Base-by-base conservation (phyloP, 2,888 invertebrate genomes). In the Macrophya annulata region DNA sequence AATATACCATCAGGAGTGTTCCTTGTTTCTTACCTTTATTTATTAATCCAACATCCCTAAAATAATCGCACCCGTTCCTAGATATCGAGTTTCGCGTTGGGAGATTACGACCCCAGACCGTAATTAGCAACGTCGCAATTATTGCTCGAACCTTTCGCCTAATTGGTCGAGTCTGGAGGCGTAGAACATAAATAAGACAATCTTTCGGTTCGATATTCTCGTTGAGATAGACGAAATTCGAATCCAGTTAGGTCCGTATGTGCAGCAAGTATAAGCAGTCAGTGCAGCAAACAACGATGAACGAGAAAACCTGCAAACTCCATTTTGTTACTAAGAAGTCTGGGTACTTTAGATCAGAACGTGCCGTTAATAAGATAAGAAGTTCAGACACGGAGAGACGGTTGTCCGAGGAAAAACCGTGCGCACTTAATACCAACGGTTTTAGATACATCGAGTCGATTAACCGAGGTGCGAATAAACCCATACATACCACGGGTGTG, bases 391-490 rank as follows among this genome's bases (percentile, higher is more conserved):
- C 43, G 77, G 45, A 77, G 17, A 45, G 84, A 59, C 77, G 37
- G 40, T 74, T 43, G 84, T 77, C 76, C 84, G 40, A 25, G 4
- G 12, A 10, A 45, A 77, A 77, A 51, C 48, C 31, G 10, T 21
- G 76, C 76, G 37, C 77, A 51, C 55, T 77, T 77, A 55, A 77
- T 51, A 43, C 31, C 31, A 37, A 77, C 77, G 48, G 25, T 40
- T 81, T 62, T 10, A 72, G 59, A 77, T 81, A 62, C 62, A 62
- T 62, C 5, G 10, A 62, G 31, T 43, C 59, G 86, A 86, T 87
- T 89, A 86, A 86, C 85, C 86, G 88, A 89, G 86, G 85, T 85
- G 86, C 82, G 87, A 87, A 87, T 88, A 82, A 87, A 74, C 85
- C 48, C 76, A 85, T 86, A 87, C 21, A n/a, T 12, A 12, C 4